A percentile compares a stretch with the other conserved stretches of the same genome.
phyloP scores from a whole-genome alignment of 2,888 invertebrate species.

The Enchytraeus crypticus region DNA sequence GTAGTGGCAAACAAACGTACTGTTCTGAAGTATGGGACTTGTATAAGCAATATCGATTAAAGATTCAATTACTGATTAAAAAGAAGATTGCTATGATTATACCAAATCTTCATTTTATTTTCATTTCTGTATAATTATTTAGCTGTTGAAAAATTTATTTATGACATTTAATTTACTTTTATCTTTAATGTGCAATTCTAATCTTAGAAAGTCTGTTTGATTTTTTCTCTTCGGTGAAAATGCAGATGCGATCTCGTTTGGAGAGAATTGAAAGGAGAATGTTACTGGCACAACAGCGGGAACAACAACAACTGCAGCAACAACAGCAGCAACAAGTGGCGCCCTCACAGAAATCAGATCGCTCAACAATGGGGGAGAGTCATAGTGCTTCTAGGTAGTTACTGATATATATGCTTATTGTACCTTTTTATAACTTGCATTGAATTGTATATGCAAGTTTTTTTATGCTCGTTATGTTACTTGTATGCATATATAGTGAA shows the following conservation, averaged over 20 bases:
- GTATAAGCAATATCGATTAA: too few relatives aligned
- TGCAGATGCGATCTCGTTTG: conserved; percentile 60
- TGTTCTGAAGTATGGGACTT: too few relatives aligned
- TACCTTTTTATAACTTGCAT: not conserved
- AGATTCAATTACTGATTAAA: too few relatives aligned
- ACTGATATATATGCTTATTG: not conserved
- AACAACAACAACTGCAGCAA: too few relatives aligned
- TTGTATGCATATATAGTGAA: too few relatives aligned
- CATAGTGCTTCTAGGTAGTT: not conserved
- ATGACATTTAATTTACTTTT: not conserved
- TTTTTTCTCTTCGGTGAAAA: conserved; percentile 30
- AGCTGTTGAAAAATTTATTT: not conserved
- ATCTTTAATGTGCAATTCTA: not conserved
- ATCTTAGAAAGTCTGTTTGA: not conserved
- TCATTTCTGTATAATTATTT: too few relatives aligned
- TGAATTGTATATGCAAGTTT: too few relatives aligned
- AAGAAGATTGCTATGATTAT: not conserved
- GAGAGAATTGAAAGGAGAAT: conserved; percentile 61
- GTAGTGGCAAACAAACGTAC: too few relatives aligned
- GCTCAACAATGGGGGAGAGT: too few relatives aligned
- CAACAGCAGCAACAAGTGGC: too few relatives aligned
- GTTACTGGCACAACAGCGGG: conserved; percentile 41
- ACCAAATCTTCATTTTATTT: not conserved
- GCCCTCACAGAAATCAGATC: too few relatives aligned
- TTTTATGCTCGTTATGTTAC: too few relatives aligned